Evolutionary conservation across 2,888 invertebrate genomes (phyloP), one percentile per base, ranked within the genome.

Genomic region (Agrochola macilenta): DNA sequence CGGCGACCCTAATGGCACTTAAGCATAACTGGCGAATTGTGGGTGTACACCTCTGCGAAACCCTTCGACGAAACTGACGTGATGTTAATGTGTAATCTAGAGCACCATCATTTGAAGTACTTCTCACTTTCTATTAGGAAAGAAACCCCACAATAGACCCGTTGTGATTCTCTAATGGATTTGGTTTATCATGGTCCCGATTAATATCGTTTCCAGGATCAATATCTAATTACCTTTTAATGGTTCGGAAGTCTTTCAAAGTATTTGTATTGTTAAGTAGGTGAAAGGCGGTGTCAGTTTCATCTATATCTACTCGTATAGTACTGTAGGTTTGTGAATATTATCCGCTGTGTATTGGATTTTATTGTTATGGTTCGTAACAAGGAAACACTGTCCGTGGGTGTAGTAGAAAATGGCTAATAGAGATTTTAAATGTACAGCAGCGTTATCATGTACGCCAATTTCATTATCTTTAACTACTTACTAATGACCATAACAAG

Each of bases 151-250:
- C 54, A 69, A 79, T 64, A 69, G 58, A 43, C 30, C 61, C 30
- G 60, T 63, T 84, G 64, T 73, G 76, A 70, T 73, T 70, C 58
- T 58, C 63, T 35, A 74, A 66, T 68, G 70, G 63, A 81, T 80
- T 80, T 70, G 66, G 57, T 64, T 83, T 64, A 68, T 69, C 69
- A 74, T 71, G 69, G 60, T 49, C 39, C 35, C 35, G 20, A 75
- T 68, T 43, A 20, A 73, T 54, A 72, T 63, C 35, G 58, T 69
- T 52, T 71, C 30, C 46, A 74, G 46, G 68, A 79, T 82, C 84
- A 70, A 81, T 71, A 78, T 82, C 61, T 78, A 82, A 85, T 85
- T 82, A 78, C 63, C 30, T 57, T 85, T 73, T 73, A 73, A 78
- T 82, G 61, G 70, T 63, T 70, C 66, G 61, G 82, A 78, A 85